These are phyloP conservation scores for Tinamus major DNA, from an alignment of 2,797 vertebrate genomes.

Conservation along the genomic window DNA sequence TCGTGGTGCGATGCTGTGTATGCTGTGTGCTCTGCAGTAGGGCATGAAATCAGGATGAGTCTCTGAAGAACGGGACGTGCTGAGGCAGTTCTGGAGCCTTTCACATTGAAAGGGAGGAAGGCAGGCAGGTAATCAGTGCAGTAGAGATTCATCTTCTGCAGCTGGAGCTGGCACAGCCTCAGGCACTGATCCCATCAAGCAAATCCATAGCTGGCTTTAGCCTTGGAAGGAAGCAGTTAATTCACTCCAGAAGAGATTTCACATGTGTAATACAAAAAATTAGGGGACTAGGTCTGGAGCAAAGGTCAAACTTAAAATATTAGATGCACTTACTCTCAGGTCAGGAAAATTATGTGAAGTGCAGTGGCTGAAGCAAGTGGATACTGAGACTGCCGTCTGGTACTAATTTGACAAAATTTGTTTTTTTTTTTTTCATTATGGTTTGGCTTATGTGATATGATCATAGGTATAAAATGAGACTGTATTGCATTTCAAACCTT, in stretches of 20 bases:
- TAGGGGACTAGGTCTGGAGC: background rate
- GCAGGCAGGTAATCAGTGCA: background rate
- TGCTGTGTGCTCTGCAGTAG: background rate
- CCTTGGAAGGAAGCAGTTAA: background rate
- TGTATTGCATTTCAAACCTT: background rate
- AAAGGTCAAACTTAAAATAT: background rate
- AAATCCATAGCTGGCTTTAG: background rate
- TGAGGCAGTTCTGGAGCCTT: background rate
- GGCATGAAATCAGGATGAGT: accelerated
- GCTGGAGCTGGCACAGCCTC: background rate
- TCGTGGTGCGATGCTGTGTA: background rate
- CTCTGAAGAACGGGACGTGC: background rate
- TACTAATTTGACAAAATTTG: background rate
- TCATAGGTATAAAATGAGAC: background rate
- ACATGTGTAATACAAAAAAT: background rate
- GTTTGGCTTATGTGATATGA: background rate
- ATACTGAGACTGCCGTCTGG: background rate
- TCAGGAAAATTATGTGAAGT: background rate
- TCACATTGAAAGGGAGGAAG: background rate
- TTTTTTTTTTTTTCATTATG: background rate
- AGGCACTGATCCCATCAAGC: accelerated
- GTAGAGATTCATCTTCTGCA: background rate
- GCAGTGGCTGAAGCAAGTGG: background rate
- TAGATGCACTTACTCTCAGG: background rate
- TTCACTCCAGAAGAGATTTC: background rate